Evolutionary conservation across 2,113 vertebrate species (phyloP), one percentile per base, ranked within the genome.

Genomic region (Melanerpes formicivorus): DNA sequence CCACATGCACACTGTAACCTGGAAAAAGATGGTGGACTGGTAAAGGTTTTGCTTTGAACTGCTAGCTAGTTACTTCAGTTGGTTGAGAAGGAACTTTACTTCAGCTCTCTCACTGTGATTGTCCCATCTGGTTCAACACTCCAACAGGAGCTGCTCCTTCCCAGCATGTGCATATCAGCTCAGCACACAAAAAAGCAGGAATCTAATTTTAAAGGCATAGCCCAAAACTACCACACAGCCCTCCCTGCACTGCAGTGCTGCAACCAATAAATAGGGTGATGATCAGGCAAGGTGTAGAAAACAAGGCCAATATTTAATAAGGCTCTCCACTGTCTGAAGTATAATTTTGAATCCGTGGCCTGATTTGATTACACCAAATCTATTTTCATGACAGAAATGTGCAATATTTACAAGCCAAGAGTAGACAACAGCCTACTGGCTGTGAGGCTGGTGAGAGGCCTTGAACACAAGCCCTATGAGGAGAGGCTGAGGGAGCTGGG

Each of bases 111-210:
- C 12, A 11, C 26, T 1, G 0, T 27, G 17, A 27, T 25, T 72
- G 40, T 40, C 65, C 54, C n/a, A 21, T 17, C 21, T 82, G 30
- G 29, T 60, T 75, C 62, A 56, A 73, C 19, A 5, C 23, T 14
- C 9, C 40, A 52, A 5, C 18, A 58, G 65, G 37, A 32, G 62
- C 34, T 69, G 29, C 19, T 74, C 59, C 59, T 50, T 58, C 52
- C 50, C 29, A 5, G 6, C 1, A 10, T 2, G 48, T 6, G 23
- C 2, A 2, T 52, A 60, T 40, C 50, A 19, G 54, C 9, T n/a
- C 48, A 27, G 11, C 11, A 1, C 40, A 56, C 11, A 34, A 37
- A 16, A 30, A 59, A 30, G 14, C 0, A 2, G 58, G 21, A 23
- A 23, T 18, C 59, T 58, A 8, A 21, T 34, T 8, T 46, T 40